Conservation (phyloP, 2,797 vertebrate genomes). For the Pseudochirops corinnae region DNA sequence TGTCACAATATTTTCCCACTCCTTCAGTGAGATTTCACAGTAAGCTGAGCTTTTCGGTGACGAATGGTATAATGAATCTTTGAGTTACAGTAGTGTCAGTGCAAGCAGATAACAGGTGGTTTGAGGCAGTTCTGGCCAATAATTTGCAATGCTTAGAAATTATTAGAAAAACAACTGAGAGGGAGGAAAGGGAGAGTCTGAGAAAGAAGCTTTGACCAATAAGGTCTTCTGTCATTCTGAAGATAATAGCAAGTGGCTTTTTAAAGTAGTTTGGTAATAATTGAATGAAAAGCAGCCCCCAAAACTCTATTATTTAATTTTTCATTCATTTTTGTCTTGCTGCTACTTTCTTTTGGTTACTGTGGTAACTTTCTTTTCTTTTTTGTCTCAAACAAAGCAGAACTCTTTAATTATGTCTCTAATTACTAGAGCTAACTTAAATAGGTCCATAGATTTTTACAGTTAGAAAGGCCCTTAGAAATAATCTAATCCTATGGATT, state of each 20-base stretch:
- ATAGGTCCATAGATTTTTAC: neutral
- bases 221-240: conserved; percentile 63
- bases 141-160: conserved; percentile 67
- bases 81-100: conserved; percentile 38
- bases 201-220: neutral
- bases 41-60: conserved; percentile 45
- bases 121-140: conserved; percentile 55
- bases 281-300: conserved; percentile 77
- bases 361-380: conserved; percentile 63
- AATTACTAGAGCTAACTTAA: neutral
- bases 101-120: conserved; percentile 10
- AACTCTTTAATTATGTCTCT: conserved; percentile 72
- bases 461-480: neutral
- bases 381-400: conserved; percentile 73
- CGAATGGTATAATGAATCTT: conserved; percentile 14
- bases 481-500: neutral
- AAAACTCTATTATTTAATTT: conserved; percentile 75
- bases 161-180: conserved; percentile 40
- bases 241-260: conserved; percentile 60
- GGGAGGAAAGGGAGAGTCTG: conserved; percentile 3
- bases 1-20: conserved; percentile 10
- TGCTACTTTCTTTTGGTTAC: conserved; percentile 67
- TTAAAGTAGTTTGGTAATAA: conserved; percentile 72
- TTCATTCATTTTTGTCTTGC: conserved; percentile 74
- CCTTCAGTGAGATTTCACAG: conserved; percentile 40